These are phyloP conservation scores for Eristalis pertinax DNA, from an alignment of 2,888 invertebrate species.

Conservation along the genomic window DNA sequence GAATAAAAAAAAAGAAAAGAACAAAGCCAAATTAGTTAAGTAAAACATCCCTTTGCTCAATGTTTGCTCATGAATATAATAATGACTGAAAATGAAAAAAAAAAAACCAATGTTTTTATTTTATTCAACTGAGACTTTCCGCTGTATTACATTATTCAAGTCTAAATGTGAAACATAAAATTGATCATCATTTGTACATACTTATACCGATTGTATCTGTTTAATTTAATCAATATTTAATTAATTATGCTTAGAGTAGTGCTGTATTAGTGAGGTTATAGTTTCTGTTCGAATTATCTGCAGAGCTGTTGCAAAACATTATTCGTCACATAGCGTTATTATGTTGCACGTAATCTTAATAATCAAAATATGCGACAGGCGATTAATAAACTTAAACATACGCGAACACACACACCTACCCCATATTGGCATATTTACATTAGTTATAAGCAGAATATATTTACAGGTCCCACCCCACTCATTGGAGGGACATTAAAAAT, in stretches of 20 bases:
- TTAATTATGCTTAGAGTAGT: constrained; percentile 36
- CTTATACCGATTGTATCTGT: constrained; percentile 12
- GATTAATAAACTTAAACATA: neutral
- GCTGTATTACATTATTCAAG: neutral
- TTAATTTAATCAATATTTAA: constrained; percentile 35
- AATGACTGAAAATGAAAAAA: constrained; percentile 17
- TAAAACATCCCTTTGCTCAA: constrained; percentile 48
- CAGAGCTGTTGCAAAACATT: neutral
- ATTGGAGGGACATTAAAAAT: constrained; percentile 17
- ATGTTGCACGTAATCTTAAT: too few species aligned
- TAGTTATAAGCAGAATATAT: neutral
- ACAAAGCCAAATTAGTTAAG: constrained; percentile 35
- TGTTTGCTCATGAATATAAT: constrained; percentile 1
- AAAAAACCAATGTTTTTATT: constrained; percentile 27
- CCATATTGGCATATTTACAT: neutral
- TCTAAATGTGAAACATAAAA: constrained; percentile 3
- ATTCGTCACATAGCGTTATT: neutral
- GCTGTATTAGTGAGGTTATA: neutral
- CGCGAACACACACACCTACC: neutral
- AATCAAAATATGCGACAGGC: neutral
- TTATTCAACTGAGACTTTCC: constrained; percentile 47
- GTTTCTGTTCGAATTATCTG: neutral
- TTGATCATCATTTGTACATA: constrained; percentile 20
- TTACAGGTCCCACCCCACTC: neutral
- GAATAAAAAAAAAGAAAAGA: neutral